phyloP scores from a whole-genome alignment of 2,888 invertebrate genomes.

The Polymixis lichenea region DNA sequence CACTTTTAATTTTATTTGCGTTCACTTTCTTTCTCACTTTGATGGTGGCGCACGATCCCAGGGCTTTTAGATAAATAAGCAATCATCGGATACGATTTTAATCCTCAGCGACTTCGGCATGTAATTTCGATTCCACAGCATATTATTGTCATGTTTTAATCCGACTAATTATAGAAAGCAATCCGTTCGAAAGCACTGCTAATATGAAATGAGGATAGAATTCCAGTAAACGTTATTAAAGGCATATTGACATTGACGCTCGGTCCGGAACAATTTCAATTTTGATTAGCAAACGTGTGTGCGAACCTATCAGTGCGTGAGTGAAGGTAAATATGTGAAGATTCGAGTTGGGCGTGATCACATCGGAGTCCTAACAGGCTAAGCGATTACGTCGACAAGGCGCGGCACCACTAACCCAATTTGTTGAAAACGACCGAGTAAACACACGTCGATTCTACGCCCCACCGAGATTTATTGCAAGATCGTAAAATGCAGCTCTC shows the following conservation, averaged over 20 bases:
- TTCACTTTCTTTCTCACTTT: slow-evolving; percentile 82
- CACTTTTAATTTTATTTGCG: slow-evolving; percentile 88
- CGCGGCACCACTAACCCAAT: slow-evolving; percentile 86
- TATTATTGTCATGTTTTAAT: slow-evolving; percentile 66
- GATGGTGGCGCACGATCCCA: slow-evolving; percentile 79
- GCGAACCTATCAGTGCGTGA: slow-evolving; percentile 73
- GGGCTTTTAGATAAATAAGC: slow-evolving; percentile 87
- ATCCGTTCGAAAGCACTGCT: slow-evolving; percentile 38
- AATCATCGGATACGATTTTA: slow-evolving; percentile 85
- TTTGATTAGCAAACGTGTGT: slow-evolving; percentile 75
- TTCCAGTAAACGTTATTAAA: slow-evolving; percentile 41
- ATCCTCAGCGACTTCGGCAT: slow-evolving; percentile 73
- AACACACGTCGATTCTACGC: slow-evolving; percentile 82
- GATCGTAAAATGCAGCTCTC: slow-evolving; percentile 81
- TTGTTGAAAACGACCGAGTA: slow-evolving; percentile 84
- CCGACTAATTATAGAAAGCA: slow-evolving; percentile 62
- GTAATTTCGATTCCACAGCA: slow-evolving; percentile 73
- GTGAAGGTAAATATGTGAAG: slow-evolving; percentile 82
- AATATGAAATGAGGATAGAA: slow-evolving; percentile 41
- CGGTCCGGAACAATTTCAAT: slow-evolving; percentile 69
- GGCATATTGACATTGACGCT: slow-evolving; percentile 57
- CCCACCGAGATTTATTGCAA: slow-evolving; percentile 82
- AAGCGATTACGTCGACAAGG: slow-evolving; percentile 83
- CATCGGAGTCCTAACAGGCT: slow-evolving; percentile 82
- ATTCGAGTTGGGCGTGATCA: slow-evolving; percentile 81